Base-by-base conservation (phyloP, 2,797 vertebrate genomes). In the Acanthurus tractus region DNA sequence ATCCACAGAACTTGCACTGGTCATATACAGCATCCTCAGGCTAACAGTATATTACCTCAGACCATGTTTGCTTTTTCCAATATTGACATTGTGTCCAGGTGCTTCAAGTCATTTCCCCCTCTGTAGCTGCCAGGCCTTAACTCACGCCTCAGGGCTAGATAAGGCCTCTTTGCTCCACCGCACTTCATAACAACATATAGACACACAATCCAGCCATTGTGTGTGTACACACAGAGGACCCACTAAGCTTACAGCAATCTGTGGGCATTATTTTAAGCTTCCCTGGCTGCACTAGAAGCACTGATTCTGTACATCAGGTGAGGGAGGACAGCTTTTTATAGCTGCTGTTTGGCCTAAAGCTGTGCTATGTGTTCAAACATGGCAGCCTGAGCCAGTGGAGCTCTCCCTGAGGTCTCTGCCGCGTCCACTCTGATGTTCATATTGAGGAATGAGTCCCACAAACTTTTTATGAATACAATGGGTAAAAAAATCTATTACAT, bases 111-210 rank as follows among this genome's bases (percentile, higher is more conserved):
- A 90, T 93, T 92, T 89, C 74, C 75, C 36, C 63, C 46, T 82
- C 86, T 74, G 62, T 76, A 87, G 75, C 84, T 82, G 73, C 58
- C 57, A 85, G 81, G 74, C 80, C 67, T 85, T 80, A 89, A 86
- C 87, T 87, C 67, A 72, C 79, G 87, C 85, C 89, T 89, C 55
- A 82, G 86, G 79, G 85, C 73, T 56, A 67, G 89, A 90, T 90
- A 86, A 89, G 78, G 75, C 75, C 53, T 91, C 68, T 86, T 85
- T 93, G 91, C 90, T 92, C 81, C 86, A 89, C 73, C 86, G 86
- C 89, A 89, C 83, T 86, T 90, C 81, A 90, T 89, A 92, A 93
- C 84, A 89, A 79, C 82, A 88, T 81, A 87, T 78, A 83, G 66
- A 82, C 69, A 82, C 29, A 34, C 29, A 34, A 34, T 34, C 29